phyloP scores from a whole-genome alignment of 92 coral and sea anemone genomes.

The Epizoanthus stellaris region DNA sequence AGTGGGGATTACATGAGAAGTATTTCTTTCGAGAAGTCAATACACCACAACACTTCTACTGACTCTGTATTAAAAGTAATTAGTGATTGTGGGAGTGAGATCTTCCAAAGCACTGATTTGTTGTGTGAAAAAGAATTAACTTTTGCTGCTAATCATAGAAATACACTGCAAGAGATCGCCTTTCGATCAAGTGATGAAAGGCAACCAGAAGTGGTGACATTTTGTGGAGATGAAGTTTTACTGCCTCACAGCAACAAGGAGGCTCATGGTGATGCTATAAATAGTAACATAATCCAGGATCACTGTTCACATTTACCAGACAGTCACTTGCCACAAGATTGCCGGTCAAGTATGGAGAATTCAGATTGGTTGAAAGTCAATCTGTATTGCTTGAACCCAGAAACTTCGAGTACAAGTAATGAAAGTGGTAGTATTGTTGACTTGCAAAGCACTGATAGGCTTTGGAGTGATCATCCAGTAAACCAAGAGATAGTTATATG shows the following conservation, averaged over 20 bases:
- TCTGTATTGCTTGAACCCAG: not conserved
- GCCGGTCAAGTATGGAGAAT: not conserved
- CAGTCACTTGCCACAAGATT: not conserved
- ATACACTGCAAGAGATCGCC: no score
- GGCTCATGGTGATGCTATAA: not conserved
- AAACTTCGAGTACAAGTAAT: not conserved
- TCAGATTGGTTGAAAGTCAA: not conserved
- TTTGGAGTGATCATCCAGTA: not conserved
- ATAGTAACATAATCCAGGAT: not conserved
- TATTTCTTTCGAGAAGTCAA: no score
- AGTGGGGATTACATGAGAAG: no score
- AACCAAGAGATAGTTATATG: not conserved
- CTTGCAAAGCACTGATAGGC: not conserved
- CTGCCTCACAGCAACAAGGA: not conserved
- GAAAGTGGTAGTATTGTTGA: not conserved
- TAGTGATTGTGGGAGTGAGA: no score
- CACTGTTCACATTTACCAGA: not conserved
- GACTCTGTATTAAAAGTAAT: no score
- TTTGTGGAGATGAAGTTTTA: not conserved
- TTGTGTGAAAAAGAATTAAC: no score
- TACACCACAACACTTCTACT: no score
- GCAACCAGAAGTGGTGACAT: not conserved
- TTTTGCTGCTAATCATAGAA: no score
- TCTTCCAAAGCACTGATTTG: no score
- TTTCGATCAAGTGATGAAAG: no score